Base-by-base conservation (phyloP, 2,797 vertebrate species). In the Phoxinus dragarum region DNA sequence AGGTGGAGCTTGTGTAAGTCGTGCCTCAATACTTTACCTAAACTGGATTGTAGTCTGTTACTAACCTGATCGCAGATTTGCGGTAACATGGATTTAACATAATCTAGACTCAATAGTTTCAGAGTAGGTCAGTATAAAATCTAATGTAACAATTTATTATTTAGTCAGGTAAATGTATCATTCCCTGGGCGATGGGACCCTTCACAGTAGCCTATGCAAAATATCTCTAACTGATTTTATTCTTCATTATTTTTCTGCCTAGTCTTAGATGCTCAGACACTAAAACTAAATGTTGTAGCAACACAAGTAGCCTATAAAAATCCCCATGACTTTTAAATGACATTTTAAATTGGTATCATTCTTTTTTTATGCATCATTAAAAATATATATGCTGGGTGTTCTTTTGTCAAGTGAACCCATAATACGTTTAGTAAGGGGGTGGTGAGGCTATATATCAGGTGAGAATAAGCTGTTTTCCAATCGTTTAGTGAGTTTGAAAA, bases 401-500 rank as follows among this genome's bases (percentile, higher is more conserved):
- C 16, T 31, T 21, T 21, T 11, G 27, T 3, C 17, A 19, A 34
- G 27, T 17, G 64, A 17, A 34, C 64, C 8, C 4, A 52, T 36
- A 23, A 12, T 56, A 34, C 31, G 73, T 75, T 75, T 36, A 56
- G 9, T 2, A 4, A 21, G 40, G 38, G 38, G 61, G 27, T 31
- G 61, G 27, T 64, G 27, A 64, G 59, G 54, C 54, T 10, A 10
- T 23, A 27, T 27, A 10, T 23, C 17, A 54, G 6, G 17, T 42
- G 75, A 78, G 56, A 16, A 27, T 38, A 78, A 3, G 16, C 27
- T 34, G 71, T 49, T 27, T 44, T 64, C 59, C 61, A 8, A 14
- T 36, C 47, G 42, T 80, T 64, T 56, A 9, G 12, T 42, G 49
- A 81, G 80, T 40, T 71, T 81, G 47, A 52, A 69, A 27, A 68